A percentile compares a stretch with the other conserved stretches of the same genome.
phyloP scores from a whole-genome alignment of 2,113 vertebrate genomes.

The Aegithalos caudatus region DNA sequence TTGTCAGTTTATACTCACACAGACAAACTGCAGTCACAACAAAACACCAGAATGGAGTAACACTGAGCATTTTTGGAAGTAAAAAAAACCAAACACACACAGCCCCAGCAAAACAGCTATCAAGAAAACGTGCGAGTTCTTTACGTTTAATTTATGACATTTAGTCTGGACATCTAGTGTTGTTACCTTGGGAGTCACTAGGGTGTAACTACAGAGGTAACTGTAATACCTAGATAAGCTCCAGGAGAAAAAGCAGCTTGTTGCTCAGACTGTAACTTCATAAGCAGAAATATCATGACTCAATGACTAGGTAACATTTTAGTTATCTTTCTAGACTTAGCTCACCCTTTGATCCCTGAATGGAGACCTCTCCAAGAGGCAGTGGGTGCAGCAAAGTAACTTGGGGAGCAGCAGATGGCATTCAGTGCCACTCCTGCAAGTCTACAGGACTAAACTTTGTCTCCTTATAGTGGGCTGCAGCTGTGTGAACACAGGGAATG shows the following conservation, averaged over 20 bases:
- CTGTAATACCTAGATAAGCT: neutral
- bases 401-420: neutral
- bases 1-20: neutral
- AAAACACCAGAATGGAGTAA: neutral
- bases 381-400: neutral
- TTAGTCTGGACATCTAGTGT: neutral
- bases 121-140: neutral
- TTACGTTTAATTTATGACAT: neutral
- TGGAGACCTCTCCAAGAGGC: neutral
- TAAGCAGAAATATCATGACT: neutral
- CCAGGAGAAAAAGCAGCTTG: neutral
- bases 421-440: neutral
- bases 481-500: neutral
- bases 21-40: neutral
- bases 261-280: neutral
- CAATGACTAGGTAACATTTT: neutral
- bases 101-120: neutral
- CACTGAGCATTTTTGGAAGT: neutral
- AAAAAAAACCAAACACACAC: neutral
- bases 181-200: neutral
- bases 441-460: neutral
- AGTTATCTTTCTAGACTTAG: neutral
- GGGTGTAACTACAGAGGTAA: neutral
- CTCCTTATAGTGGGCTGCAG: rapidly evolving
- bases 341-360: rapidly evolving